Evolutionary conservation across 2,797 vertebrate genomes (phyloP).

Genomic region (Oophaga sylvatica): DNA sequence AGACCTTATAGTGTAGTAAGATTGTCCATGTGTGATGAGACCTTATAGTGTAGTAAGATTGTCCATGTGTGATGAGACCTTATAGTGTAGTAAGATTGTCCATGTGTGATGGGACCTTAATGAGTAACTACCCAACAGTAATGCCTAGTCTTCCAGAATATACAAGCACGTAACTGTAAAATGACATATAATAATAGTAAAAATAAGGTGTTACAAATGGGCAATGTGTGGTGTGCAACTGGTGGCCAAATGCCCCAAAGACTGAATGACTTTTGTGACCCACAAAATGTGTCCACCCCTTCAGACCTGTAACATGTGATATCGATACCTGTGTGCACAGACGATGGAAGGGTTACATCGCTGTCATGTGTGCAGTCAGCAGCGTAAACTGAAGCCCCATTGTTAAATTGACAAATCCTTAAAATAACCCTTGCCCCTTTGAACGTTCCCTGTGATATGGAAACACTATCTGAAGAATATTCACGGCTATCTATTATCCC

Average conservation of each 20-base stretch:
- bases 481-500: conserved; percentile 66
- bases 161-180: neutral
- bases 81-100: too few species aligned
- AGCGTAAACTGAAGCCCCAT: neutral
- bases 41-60: too few species aligned
- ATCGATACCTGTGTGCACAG: neutral
- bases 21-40: too few species aligned
- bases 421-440: conserved; percentile 57
- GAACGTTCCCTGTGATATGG: conserved; percentile 78
- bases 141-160: neutral
- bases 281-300: neutral
- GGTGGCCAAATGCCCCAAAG: neutral
- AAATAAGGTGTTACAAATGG: neutral
- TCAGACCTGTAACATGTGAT: neutral
- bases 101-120: neutral
- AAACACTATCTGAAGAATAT: conserved; percentile 82
- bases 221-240: neutral
- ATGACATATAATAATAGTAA: neutral
- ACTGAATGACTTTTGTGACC: neutral
- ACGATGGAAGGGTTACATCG: neutral
- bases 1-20: too few species aligned
- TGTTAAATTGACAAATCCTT: conserved; percentile 18
- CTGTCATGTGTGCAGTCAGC: neutral
- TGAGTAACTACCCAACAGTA: neutral
- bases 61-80: too few species aligned